phyloP scores from a whole-genome alignment of 2,888 invertebrate genomes.

The Gnatocerus cornutus region DNA sequence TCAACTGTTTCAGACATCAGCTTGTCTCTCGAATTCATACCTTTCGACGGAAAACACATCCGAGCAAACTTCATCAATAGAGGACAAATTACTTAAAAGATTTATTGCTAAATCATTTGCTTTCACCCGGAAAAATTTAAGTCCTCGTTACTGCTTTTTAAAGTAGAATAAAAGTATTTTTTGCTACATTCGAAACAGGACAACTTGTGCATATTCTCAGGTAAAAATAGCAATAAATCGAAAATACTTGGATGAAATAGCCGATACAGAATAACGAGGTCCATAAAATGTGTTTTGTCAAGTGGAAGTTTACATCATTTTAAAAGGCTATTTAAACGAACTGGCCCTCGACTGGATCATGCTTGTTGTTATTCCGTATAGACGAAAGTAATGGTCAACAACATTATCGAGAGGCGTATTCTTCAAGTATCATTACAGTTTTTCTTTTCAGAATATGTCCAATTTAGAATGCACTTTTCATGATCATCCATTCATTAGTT shows the following conservation, averaged over 20 bases:
- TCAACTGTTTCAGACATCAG: conserved; percentile 50
- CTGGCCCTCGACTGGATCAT: conserved; percentile 63
- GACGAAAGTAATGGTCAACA: conserved; percentile 66
- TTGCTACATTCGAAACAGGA: conserved; percentile 5
- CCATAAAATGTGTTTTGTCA: conserved; percentile 66
- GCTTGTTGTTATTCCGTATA: conserved; percentile 67
- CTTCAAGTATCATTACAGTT: conserved; percentile 49
- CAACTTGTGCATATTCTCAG: conserved; percentile 44
- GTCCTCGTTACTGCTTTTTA: conserved; percentile 7
- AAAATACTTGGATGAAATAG: conserved; percentile 65
- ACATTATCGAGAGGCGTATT: conserved; percentile 62
- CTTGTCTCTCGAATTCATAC: conserved; percentile 23
- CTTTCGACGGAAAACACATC: conserved; percentile 4
- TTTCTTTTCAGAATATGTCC: too few species aligned
- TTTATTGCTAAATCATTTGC: neutral
- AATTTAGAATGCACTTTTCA: too few species aligned
- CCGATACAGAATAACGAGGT: conserved; percentile 70
- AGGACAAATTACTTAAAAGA: conserved; percentile 4
- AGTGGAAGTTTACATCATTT: conserved; percentile 69
- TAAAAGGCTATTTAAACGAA: conserved; percentile 67
- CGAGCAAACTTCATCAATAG: conserved; percentile 18
- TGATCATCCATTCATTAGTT: too few species aligned
- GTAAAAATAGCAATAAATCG: conserved; percentile 57
- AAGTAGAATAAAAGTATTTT: conserved; percentile 2
- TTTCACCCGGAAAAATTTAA: conserved; percentile 9